These are phyloP conservation scores for Rhadinocentrus ornatus DNA, from an alignment of 2,797 vertebrate species.

Conservation along the genomic window DNA sequence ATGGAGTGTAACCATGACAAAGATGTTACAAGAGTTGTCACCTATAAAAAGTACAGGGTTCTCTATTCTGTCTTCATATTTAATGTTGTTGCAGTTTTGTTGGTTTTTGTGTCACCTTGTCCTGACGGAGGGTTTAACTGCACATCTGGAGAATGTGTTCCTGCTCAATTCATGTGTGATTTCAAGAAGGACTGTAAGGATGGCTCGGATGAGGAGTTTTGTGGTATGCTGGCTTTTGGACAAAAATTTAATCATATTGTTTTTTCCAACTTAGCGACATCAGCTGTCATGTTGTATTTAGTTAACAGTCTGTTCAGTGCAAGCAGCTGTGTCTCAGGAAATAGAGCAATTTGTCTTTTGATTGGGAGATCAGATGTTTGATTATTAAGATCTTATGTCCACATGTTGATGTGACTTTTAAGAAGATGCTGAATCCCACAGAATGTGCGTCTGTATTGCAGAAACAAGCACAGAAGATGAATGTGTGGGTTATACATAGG, in stretches of 20 bases:
- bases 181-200: conserved; percentile 61
- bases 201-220: conserved; percentile 67
- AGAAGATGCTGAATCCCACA: background rate
- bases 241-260: background rate
- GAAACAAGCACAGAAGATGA: too few species aligned
- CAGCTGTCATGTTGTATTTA: background rate
- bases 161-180: conserved; percentile 50
- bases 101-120: conserved; percentile 41
- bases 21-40: background rate
- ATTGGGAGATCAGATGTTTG: background rate
- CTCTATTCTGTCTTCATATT: background rate
- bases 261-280: background rate
- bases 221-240: conserved; percentile 62
- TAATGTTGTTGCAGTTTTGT: conserved; percentile 40
- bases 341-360: background rate
- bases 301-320: background rate
- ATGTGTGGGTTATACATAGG: too few species aligned
- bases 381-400: background rate
- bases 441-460: too few species aligned
- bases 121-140: conserved; percentile 56
- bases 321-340: background rate
- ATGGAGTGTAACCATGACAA: background rate
- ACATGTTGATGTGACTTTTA: background rate
- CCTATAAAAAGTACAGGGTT: background rate
- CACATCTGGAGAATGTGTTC: conserved; percentile 48